A percentile compares a stretch with the other conserved stretches of the same genome.
phyloP scores from a whole-genome alignment of 2,113 vertebrate species.

The Myrmecophaga tridactyla region DNA sequence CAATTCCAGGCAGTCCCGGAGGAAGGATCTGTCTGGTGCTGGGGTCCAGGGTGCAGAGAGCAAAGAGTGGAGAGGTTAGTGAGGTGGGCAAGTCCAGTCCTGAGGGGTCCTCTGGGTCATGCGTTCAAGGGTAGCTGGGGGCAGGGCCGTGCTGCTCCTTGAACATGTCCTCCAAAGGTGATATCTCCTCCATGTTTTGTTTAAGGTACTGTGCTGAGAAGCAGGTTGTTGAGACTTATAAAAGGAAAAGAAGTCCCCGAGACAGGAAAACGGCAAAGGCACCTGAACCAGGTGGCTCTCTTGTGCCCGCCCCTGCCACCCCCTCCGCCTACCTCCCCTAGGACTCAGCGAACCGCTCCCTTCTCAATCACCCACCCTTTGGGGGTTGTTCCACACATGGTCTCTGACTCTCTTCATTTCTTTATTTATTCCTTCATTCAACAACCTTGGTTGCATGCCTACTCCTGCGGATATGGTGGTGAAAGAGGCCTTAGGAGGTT shows the following conservation, averaged over 20 bases:
- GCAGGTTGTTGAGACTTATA: not conserved
- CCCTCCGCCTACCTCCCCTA: not conserved
- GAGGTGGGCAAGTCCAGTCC: too few relatives aligned
- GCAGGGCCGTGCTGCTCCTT: not conserved
- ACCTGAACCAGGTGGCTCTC: not conserved
- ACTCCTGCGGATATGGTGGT: rapidly evolving
- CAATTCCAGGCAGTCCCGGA: too few relatives aligned
- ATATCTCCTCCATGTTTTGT: not conserved
- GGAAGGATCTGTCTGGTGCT: too few relatives aligned
- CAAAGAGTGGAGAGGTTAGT: not conserved
- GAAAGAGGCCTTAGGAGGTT: not conserved
- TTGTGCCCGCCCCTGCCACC: too few relatives aligned
- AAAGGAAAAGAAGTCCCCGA: not conserved
- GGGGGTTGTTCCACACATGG: not conserved
- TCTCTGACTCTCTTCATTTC: not conserved
- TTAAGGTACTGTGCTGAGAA: not conserved
- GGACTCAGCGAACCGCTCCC: not conserved
- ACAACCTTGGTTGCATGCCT: not conserved
- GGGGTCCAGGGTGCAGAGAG: not conserved
- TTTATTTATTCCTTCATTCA: not conserved
- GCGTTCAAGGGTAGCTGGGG: not conserved
- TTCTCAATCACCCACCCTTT: too few relatives aligned
- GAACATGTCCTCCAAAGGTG: not conserved
- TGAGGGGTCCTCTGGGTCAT: rapidly evolving
- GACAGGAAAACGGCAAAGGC: not conserved